phyloP scores from a whole-genome alignment of 1,140 invertebrate genomes.

The Procambarus clarkii region DNA sequence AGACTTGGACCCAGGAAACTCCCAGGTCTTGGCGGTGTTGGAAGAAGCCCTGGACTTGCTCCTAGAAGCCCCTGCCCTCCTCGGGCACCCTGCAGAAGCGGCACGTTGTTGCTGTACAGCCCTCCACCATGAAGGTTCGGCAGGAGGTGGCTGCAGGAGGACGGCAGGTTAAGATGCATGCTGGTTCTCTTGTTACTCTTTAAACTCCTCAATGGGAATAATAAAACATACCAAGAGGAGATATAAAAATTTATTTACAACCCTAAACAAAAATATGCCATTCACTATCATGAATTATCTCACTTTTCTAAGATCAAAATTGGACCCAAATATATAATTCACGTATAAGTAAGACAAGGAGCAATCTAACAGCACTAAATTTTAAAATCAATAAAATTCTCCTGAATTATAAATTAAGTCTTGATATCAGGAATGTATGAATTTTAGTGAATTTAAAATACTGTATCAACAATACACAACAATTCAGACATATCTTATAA shows the following conservation, averaged over 20 bases:
- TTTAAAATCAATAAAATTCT: slow-evolving; percentile 21
- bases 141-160: slow-evolving; percentile 65
- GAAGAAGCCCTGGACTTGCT: slow-evolving; percentile 51
- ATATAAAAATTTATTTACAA: slow-evolving; percentile 31
- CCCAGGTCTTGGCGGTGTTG: slow-evolving; percentile 38
- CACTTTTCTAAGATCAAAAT: slow-evolving; percentile 15
- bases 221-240: slow-evolving; percentile 47
- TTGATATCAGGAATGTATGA: not conserved
- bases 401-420: not conserved
- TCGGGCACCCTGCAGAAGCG: slow-evolving; percentile 50
- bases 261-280: slow-evolving; percentile 49
- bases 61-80: slow-evolving; percentile 58
- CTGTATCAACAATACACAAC: not conserved
- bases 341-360: not conserved
- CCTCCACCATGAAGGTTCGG: slow-evolving; percentile 53
- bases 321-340: slow-evolving; percentile 16
- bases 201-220: slow-evolving; percentile 32
- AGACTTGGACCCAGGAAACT: slow-evolving; percentile 24
- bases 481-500: slow-evolving; percentile 8
- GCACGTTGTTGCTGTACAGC: slow-evolving; percentile 53
- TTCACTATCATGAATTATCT: slow-evolving; percentile 40
- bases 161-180: slow-evolving; percentile 59
- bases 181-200: slow-evolving; percentile 36
- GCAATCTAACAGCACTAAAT: not conserved
- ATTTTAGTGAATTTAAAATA: not conserved